These are phyloP conservation scores for Cottoperca gobio DNA, from an alignment of 2,797 vertebrate genomes.

Conservation along the genomic window DNA sequence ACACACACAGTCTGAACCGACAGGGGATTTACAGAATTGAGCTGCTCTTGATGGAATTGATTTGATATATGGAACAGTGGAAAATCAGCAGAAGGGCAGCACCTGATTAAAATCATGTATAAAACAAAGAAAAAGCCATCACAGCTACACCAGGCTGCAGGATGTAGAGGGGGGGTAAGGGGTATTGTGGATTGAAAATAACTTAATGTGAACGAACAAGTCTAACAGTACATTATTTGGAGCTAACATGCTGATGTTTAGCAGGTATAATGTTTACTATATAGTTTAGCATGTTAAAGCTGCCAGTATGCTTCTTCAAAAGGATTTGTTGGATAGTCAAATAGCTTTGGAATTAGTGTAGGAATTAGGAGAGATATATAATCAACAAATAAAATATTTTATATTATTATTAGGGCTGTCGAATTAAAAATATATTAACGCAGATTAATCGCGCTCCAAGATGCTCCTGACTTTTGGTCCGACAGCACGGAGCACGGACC, in stretches of 20 bases:
- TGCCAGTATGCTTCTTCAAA: background rate
- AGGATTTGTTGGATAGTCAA: background rate
- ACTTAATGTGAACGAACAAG: background rate
- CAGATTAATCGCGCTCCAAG: too few species aligned
- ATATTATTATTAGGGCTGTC: too few species aligned
- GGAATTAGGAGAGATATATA: too few species aligned
- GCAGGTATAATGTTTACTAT: background rate
- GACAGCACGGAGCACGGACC: too few species aligned
- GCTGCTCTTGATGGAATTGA: slow-evolving; percentile 63
- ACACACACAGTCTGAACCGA: slow-evolving; percentile 37
- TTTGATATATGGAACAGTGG: slow-evolving; percentile 55
- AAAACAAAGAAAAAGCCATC: slow-evolving; percentile 45
- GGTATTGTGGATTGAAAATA: slow-evolving; percentile 6
- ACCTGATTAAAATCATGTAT: slow-evolving; percentile 36
- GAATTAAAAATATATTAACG: too few species aligned
- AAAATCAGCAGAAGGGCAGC: slow-evolving; percentile 31
- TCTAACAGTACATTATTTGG: background rate
- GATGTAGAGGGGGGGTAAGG: background rate
- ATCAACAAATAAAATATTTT: too few species aligned
- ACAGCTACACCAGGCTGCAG: slow-evolving; percentile 20
- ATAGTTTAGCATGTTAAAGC: background rate
- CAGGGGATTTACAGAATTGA: slow-evolving; percentile 59
- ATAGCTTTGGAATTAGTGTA: too few species aligned
- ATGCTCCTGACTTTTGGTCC: too few species aligned
- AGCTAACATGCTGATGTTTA: background rate